Evolutionary conservation across 1,140 invertebrate genomes (phyloP).

Genomic region (Lordiphosa clarofinis): DNA sequence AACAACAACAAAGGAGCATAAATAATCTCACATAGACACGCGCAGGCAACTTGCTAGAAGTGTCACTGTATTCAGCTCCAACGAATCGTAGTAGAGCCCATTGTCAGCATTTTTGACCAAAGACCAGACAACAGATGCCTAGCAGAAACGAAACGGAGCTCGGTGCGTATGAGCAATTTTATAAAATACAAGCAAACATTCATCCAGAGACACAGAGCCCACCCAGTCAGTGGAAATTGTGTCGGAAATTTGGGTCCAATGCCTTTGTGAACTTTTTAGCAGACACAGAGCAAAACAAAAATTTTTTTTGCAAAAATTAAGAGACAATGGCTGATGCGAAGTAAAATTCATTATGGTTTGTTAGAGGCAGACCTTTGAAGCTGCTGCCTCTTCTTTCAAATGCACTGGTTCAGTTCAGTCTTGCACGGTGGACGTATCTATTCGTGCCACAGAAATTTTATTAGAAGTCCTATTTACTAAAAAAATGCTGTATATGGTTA

Average conservation of each 20-base stretch:
- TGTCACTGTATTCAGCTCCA: constrained; percentile 24
- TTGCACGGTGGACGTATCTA: too few relatives aligned
- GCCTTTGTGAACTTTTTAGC: constrained; percentile 39
- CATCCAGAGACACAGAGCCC: constrained; percentile 14
- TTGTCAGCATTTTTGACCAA: constrained; percentile 53
- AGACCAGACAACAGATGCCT: constrained; percentile 4
- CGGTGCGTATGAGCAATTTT: constrained; percentile 63
- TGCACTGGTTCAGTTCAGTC: too few relatives aligned
- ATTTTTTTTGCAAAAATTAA: constrained; percentile 3
- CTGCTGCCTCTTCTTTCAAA: too few relatives aligned
- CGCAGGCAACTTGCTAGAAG: constrained; percentile 12
- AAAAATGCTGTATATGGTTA: too few relatives aligned
- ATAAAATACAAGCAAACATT: constrained; percentile 54
- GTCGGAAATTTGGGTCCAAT: constrained; percentile 42
- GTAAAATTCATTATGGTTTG: neutral
- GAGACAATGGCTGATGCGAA: constrained; percentile 5
- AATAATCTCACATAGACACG: constrained; percentile 25
- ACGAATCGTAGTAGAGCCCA: constrained; percentile 30
- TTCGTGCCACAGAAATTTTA: too few relatives aligned
- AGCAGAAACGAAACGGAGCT: constrained; percentile 25
- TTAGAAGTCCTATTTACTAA: too few relatives aligned
- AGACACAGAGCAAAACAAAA: constrained; percentile 13
- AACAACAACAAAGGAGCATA: constrained; percentile 37
- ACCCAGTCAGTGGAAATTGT: constrained; percentile 39
- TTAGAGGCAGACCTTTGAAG: too few relatives aligned